A percentile compares a stretch with the other conserved stretches of the same genome.
phyloP scores from a whole-genome alignment of 2,888 invertebrate genomes.

The Lissocephala sabroskyi region DNA sequence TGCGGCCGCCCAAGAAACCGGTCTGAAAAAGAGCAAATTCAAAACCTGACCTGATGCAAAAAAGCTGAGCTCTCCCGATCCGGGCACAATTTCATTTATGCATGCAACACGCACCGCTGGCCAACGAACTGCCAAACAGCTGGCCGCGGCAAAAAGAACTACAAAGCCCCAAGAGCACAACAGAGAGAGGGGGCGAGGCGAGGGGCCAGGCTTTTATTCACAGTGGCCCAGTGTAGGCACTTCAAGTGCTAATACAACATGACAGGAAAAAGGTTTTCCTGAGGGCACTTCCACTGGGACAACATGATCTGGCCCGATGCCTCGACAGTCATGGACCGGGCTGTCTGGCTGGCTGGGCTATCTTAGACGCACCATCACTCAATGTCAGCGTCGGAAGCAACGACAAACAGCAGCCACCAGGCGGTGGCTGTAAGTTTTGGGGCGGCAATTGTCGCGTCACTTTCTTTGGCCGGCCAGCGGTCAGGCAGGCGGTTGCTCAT shows the following conservation, averaged over 20 bases:
- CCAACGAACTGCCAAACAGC: too few species aligned
- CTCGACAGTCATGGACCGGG: too few species aligned
- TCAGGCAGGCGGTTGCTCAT: background rate
- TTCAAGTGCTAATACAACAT: too few species aligned
- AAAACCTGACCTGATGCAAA: slow-evolving; percentile 33
- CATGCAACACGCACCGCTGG: slow-evolving; percentile 17
- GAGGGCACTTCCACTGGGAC: too few species aligned
- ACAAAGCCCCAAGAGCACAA: too few species aligned
- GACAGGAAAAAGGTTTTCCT: too few species aligned
- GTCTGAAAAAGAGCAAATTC: slow-evolving; percentile 17
- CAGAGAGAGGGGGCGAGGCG: too few species aligned
- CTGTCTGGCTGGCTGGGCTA: too few species aligned
- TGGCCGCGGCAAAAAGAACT: too few species aligned
- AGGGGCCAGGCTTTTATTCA: too few species aligned
- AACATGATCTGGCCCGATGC: too few species aligned
- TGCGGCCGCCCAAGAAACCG: slow-evolving; percentile 44
- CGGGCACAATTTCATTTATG: slow-evolving; percentile 48
- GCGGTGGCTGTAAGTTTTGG: slow-evolving; percentile 17
- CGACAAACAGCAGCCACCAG: slow-evolving; percentile 16
- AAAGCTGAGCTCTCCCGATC: slow-evolving; percentile 47
- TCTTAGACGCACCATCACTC: slow-evolving; percentile 37
- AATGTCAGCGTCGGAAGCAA: slow-evolving; percentile 35
- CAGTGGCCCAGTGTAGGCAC: too few species aligned
- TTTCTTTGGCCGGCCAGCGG: background rate
- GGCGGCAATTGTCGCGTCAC: background rate